Evolutionary conservation across 2,888 invertebrate species (phyloP).

Genomic region (Camponotus fellah): DNA sequence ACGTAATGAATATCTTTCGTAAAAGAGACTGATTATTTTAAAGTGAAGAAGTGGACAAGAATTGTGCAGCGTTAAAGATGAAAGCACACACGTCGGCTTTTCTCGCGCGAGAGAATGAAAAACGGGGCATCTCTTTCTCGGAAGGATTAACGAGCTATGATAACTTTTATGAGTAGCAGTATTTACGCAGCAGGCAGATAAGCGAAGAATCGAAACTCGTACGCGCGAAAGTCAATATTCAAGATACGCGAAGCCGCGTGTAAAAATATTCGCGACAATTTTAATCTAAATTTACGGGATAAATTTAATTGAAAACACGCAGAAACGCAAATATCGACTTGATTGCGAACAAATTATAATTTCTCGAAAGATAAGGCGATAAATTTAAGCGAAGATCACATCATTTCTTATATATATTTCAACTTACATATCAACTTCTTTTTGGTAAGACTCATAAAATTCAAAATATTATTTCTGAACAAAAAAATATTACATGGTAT

Average conservation of each 20-base stretch:
- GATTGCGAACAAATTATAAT: neutral
- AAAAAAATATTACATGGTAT: neutral
- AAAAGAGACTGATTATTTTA: neutral
- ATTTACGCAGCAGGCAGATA: slow-evolving; percentile 44
- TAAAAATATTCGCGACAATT: slow-evolving; percentile 30
- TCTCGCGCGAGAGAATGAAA: slow-evolving; percentile 13
- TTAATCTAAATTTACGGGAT: slow-evolving; percentile 32
- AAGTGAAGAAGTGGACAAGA: slow-evolving; percentile 5
- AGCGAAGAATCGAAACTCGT: slow-evolving; percentile 30
- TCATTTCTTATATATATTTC: neutral
- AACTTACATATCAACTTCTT: slow-evolving; percentile 15
- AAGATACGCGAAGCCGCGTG: neutral
- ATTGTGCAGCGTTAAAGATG: neutral
- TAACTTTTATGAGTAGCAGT: slow-evolving; percentile 50
- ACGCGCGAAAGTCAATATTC: slow-evolving; percentile 39
- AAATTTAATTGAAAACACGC: slow-evolving; percentile 10
- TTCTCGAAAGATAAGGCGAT: neutral
- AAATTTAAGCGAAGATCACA: slow-evolving; percentile 16
- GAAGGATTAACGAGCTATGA: slow-evolving; percentile 40
- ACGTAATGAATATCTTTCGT: slow-evolving; percentile 1
- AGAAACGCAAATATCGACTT: slow-evolving; percentile 11
- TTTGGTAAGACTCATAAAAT: slow-evolving; percentile 25
- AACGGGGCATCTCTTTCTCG: slow-evolving; percentile 32
- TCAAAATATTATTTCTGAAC: neutral
- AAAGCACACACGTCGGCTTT: neutral